Evolutionary conservation across 2,797 vertebrate species (phyloP).

Genomic region (Linurgus olivaceus): DNA sequence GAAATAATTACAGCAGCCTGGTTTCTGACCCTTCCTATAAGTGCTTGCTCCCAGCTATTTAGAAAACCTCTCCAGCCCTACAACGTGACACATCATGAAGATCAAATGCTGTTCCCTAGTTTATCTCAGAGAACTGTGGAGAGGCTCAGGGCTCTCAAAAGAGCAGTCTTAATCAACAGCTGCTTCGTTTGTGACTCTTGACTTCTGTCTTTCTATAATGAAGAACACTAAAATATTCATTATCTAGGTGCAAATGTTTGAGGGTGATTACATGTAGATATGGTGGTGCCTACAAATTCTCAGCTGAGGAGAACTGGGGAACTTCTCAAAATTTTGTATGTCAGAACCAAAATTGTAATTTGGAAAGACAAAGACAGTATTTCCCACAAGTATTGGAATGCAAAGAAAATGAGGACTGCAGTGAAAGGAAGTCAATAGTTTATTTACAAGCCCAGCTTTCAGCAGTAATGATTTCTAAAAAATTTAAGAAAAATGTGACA

Average conservation of each 20-base stretch:
- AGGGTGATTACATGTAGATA: not conserved
- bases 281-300: not conserved
- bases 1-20: not conserved
- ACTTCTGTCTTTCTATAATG: not conserved
- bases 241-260: not conserved
- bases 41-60: not conserved
- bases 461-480: not conserved
- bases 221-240: conserved; percentile 12
- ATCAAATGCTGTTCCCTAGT: not conserved
- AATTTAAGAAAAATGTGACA: not conserved
- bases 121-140: not conserved
- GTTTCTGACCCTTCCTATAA: not conserved
- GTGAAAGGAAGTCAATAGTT: not conserved
- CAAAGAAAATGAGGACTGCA: not conserved
- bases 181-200: not conserved
- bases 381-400: not conserved
- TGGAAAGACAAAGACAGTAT: not conserved
- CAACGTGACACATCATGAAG: not conserved
- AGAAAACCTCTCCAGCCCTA: not conserved
- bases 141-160: not conserved
- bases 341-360: not conserved
- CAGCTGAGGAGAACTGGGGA: not conserved
- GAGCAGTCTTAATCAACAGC: not conserved
- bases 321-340: not conserved
- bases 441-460: not conserved